Percentiles rank a stretch among this genome's conserved stretches.
These are phyloP conservation scores for Todiramphus saurophagus DNA, from an alignment of 2,113 vertebrate species.

Conservation along the genomic window DNA sequence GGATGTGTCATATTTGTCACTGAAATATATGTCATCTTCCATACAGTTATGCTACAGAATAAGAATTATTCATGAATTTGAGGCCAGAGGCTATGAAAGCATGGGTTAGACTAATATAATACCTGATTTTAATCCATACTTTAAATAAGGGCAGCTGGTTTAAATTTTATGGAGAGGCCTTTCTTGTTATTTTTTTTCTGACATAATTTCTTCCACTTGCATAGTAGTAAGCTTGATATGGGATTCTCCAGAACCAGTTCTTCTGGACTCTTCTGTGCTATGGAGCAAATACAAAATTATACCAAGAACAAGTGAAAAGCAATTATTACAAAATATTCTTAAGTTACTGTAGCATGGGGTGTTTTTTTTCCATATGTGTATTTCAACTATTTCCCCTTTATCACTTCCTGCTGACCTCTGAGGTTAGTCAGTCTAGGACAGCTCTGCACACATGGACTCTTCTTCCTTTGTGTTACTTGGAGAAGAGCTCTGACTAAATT, in stretches of 20 bases:
- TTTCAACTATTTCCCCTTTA: background rate
- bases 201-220: background rate
- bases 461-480: background rate
- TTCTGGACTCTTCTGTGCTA: background rate
- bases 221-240: background rate
- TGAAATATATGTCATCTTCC: background rate
- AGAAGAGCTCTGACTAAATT: background rate
- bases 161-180: background rate
- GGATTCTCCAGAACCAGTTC: background rate
- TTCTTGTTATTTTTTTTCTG: background rate
- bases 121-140: background rate
- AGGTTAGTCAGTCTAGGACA: background rate
- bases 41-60: background rate
- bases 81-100: background rate
- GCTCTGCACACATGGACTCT: background rate
- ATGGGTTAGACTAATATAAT: background rate
- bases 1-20: background rate
- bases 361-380: background rate
- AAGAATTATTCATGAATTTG: conserved; percentile 8
- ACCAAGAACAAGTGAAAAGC: background rate
- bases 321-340: background rate
- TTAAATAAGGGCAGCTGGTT: background rate
- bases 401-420: background rate
- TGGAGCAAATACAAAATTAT: background rate
- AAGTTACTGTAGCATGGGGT: background rate